phyloP scores from a whole-genome alignment of 2,797 vertebrate species.

The Hypotaenidia okinawae region DNA sequence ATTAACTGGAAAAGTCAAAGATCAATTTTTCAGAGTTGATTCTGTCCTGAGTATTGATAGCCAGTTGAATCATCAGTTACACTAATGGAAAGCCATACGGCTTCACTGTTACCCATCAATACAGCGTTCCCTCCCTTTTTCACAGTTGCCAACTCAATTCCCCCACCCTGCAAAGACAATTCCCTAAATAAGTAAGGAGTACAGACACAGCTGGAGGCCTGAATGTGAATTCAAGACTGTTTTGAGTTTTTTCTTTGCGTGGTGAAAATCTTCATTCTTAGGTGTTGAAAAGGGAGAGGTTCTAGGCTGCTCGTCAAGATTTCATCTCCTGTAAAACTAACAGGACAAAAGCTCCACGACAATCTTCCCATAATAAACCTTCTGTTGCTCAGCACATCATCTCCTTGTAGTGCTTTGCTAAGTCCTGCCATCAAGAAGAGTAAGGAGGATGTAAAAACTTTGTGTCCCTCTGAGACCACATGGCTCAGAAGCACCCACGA shows the following conservation, averaged over 20 bases:
- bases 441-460: neutral
- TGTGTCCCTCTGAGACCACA: neutral
- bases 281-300: neutral
- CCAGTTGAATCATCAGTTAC: neutral
- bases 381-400: neutral
- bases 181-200: neutral
- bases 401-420: neutral
- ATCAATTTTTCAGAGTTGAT: constrained; percentile 4
- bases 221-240: neutral
- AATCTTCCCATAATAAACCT: neutral
- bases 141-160: neutral
- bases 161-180: neutral
- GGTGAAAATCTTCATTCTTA: neutral
- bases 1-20: neutral
- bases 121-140: neutral
- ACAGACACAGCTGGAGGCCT: neutral
- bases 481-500: neutral
- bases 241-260: neutral
- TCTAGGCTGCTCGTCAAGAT: neutral
- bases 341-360: neutral
- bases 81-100: neutral
- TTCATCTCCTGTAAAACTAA: neutral
- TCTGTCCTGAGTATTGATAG: neutral
- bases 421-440: neutral
- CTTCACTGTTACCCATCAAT: neutral